A percentile compares a stretch with the other conserved stretches of the same genome.
These are phyloP conservation scores for Psylliodes chrysocephalus DNA, from an alignment of 2,888 invertebrate species.

Conservation along the genomic window DNA sequence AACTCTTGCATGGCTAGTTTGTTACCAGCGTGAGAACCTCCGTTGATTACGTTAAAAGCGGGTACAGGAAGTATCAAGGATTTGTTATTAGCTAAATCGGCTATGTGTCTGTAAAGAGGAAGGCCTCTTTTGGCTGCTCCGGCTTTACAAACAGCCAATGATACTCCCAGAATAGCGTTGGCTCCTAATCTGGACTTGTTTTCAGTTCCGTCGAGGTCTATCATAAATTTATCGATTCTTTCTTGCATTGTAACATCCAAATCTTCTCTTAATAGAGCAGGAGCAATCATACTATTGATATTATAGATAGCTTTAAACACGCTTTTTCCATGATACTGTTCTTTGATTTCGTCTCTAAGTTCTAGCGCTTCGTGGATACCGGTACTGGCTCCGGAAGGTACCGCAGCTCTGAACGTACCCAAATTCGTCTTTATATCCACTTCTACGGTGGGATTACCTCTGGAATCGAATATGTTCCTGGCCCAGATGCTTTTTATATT, in stretches of 20 bases:
- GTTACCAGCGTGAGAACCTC: conserved; percentile 98
- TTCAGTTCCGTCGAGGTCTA: conserved; percentile 94
- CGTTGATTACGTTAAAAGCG: conserved; percentile 99
- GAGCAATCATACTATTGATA: conserved; percentile 84
- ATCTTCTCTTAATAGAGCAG: conserved; percentile 80
- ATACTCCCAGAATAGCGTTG: conserved; percentile 97
- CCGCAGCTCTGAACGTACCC: conserved; percentile 91
- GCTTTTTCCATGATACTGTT: conserved; percentile 94
- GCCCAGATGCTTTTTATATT: conserved; percentile 88
- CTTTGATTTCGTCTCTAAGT: conserved; percentile 90
- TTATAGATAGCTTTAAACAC: conserved; percentile 93
- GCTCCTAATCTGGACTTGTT: conserved; percentile 97
- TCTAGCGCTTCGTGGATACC: conserved; percentile 97
- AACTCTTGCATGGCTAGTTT: conserved; percentile 84
- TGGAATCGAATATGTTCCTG: conserved; percentile 98
- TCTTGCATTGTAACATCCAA: conserved; percentile 91
- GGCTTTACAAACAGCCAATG: conserved; percentile 96
- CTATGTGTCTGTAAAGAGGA: conserved; percentile 91
- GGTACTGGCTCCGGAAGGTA: conserved; percentile 98
- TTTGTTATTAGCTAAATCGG: conserved; percentile 91
- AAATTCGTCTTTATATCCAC: conserved; percentile 85
- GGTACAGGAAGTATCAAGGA: conserved; percentile 95
- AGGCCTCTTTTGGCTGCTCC: conserved; percentile 94
- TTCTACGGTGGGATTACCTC: conserved; percentile 99
- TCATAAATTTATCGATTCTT: conserved; percentile 87